Percentiles rank a stretch among this genome's conserved stretches.
Conservation (phyloP, 2,888 invertebrate species). For the Apantesis nais region DNA sequence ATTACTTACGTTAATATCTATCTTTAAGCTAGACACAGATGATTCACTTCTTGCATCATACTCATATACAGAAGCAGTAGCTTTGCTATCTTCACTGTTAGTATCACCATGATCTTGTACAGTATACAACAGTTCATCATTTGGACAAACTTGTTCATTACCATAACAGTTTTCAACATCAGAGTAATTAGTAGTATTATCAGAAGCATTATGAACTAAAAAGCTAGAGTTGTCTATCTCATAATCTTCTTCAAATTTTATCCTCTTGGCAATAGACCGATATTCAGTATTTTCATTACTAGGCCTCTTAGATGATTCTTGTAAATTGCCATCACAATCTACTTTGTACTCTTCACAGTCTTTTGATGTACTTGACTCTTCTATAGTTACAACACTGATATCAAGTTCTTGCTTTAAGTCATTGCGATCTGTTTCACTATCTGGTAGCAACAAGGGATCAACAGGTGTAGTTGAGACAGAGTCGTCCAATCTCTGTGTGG, state of each 20-base stretch:
- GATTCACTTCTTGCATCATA: slow-evolving; percentile 78
- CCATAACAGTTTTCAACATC: slow-evolving; percentile 66
- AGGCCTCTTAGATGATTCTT: slow-evolving; percentile 71
- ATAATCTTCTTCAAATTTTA: slow-evolving; percentile 73
- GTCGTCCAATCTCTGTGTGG: slow-evolving; percentile 74
- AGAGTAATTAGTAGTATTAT: slow-evolving; percentile 59
- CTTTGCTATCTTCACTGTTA: slow-evolving; percentile 77
- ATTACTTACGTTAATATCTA: slow-evolving; percentile 70
- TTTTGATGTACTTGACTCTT: slow-evolving; percentile 69
- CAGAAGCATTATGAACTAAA: slow-evolving; percentile 43
- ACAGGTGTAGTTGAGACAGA: slow-evolving; percentile 75
- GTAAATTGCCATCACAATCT: slow-evolving; percentile 61
- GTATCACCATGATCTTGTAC: slow-evolving; percentile 71
- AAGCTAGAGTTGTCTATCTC: slow-evolving; percentile 60
- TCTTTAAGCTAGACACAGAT: slow-evolving; percentile 71
- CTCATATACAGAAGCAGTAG: slow-evolving; percentile 71
- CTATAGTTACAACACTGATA: slow-evolving; percentile 74
- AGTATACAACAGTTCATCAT: slow-evolving; percentile 64
- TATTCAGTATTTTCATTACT: slow-evolving; percentile 70
- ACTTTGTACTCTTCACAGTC: slow-evolving; percentile 68
- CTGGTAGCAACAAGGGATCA: slow-evolving; percentile 78
- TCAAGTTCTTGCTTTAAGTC: slow-evolving; percentile 74
- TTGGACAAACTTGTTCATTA: slow-evolving; percentile 66
- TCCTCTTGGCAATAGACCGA: slow-evolving; percentile 64
- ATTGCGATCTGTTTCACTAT: slow-evolving; percentile 69